Conservation (phyloP, 2,113 vertebrate genomes). For the Mobula birostris region DNA sequence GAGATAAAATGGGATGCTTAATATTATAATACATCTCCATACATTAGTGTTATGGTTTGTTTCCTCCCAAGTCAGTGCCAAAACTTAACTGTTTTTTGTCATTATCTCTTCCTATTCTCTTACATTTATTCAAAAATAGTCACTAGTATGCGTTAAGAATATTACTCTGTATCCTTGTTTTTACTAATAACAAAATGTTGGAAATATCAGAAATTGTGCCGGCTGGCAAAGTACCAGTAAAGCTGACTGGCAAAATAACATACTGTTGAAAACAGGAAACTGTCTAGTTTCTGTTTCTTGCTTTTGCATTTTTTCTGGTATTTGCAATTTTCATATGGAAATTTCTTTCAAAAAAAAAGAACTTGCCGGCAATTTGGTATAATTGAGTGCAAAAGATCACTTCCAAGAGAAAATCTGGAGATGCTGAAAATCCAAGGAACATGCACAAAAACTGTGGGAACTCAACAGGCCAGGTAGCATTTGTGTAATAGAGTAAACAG, state of each 20-base stretch:
- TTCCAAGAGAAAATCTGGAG: too few species aligned
- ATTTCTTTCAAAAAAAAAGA: neutral
- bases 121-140: neutral
- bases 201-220: neutral
- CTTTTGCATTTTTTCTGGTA: neutral
- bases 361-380: neutral
- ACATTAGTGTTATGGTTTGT: neutral
- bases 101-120: neutral
- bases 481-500: too few species aligned
- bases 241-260: neutral
- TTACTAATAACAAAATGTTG: too few species aligned
- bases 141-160: neutral
- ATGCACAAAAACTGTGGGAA: too few species aligned
- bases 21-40: neutral
- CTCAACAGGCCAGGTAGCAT: too few species aligned
- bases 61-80: neutral
- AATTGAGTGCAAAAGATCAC: neutral
- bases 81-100: neutral
- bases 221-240: neutral
- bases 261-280: neutral
- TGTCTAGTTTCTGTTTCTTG: neutral
- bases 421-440: too few species aligned
- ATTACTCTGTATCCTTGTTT: neutral
- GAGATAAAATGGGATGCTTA: neutral
- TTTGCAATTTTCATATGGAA: too few species aligned